Evolutionary conservation across 1,140 invertebrate species (phyloP), one percentile per base, ranked within the genome.

Genomic region (Papilio machaon): DNA sequence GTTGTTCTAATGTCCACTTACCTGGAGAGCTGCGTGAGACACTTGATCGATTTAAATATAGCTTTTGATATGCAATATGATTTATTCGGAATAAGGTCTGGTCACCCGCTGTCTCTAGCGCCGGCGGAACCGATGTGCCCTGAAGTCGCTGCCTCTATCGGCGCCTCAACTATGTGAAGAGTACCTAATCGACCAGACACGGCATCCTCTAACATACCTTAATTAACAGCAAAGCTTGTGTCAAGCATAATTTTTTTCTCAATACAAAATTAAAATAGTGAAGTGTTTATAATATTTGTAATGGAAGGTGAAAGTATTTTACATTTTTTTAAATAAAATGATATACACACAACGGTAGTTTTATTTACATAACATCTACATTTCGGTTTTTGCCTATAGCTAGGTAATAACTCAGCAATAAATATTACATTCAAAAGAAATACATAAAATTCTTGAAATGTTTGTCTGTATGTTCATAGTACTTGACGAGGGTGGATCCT

Each of bases 111-210:
- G 90, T 81, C 87, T 86, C 86, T 85, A 87, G 86, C 87, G 92
- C 91, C 89, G 90, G 90, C 87, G 89, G 85, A 91, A 86, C 88
- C 90, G 88, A 89, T 92, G 85, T 94, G 91, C 89, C 89, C 89
- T 90, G 87, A 91, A 87, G 84, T 87, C 82, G 83, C 88, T 89
- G 89, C 88, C 90, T 91, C 89, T 91, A 89, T 91, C 87, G 91
- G 89, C 88, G 82, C 88, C 88, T 90, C 84, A 88, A 90, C 85
- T 88, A 86, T 70, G 85, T 81, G 75, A 86, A 91, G 91, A 91
- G 82, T 73, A 35, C 7, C 19, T 47, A 88, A 91, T 81, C 78
- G 75, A 17, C 78, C 81, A 92, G 92, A 93, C 46, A 80, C 17
- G 90, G 74, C 89, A 84, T 46, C 0, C 2, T 15, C 13, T 52